Evolutionary conservation across 2,797 vertebrate genomes (phyloP), one percentile per base, ranked within the genome.

Genomic region (Phoeniculus purpureus): DNA sequence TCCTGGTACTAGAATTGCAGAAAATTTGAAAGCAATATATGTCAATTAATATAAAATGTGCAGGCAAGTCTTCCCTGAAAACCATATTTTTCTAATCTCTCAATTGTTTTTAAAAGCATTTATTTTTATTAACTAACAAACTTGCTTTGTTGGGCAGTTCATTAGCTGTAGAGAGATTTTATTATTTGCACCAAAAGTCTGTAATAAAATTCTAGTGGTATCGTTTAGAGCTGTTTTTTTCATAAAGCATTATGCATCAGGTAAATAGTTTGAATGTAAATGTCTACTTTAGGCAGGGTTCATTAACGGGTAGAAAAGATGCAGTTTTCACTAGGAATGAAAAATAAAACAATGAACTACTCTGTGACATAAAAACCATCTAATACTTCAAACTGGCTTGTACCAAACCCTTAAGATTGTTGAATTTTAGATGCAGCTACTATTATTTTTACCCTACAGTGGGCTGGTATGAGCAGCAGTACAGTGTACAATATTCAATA

Each of bases 81-180:
- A 75, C 18, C 26, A 1, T 93, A 81, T 95, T 96, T 97, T 96
- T 94, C 85, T 95, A 92, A 94, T 95, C 68, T 81, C 83, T 75
- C 54, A 23, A 94, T 94, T 96, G 91, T 94, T 96, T 97, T 96
- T 74, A 93, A 95, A 96, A 96, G 92, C 83, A 92, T 95, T 95
- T 96, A 90, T 96, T 97, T 97, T 97, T 97, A 97, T 96, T 97
- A 96, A 96, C 89, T 97, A 96, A 96, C 93, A 95, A 96, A 94
- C 94, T 92, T 94, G 89, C 95, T 97, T 96, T 96, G 96, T 96
- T 92, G 95, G 93, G 94, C 88, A 95, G 87, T 96, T 96, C 93
- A 96, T 96, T 97, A 96, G 82, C 94, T 95, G 89, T 81, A 95
- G 94, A 94, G 95, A 96, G 56, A 62, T 93, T 97, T 97, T 87